Evolutionary conservation across 2,888 invertebrate species (phyloP).

Genomic region (Rosalia funebris): DNA sequence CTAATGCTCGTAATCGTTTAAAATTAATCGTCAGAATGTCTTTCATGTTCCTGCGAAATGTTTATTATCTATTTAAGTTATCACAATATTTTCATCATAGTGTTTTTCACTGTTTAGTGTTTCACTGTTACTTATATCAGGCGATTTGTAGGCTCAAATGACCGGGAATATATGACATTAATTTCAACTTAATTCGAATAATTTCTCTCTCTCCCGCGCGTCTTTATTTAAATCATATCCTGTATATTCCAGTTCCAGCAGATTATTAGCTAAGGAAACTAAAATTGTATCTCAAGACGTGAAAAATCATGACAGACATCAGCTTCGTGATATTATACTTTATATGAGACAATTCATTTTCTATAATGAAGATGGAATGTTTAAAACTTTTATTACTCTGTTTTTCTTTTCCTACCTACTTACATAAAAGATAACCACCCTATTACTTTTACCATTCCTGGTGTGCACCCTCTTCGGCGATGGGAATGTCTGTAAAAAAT

Average conservation of each 20-base stretch:
- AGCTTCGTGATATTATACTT: not conserved
- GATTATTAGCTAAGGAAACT: not conserved
- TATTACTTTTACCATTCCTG: slow-evolving; percentile 7
- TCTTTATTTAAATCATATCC: no score
- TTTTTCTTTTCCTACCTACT: slow-evolving; percentile 2
- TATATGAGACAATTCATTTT: slow-evolving; percentile 7
- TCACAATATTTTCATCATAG: no score
- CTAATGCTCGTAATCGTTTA: no score
- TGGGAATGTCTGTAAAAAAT: not conserved
- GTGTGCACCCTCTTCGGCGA: slow-evolving; percentile 1
- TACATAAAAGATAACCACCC: slow-evolving; percentile 18
- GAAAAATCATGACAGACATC: not conserved
- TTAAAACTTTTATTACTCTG: slow-evolving; percentile 1
- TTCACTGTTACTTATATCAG: no score
- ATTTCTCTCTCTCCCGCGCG: no score
- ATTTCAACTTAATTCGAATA: no score
- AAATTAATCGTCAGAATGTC: no score
- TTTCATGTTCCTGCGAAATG: no score
- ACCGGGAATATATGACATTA: no score
- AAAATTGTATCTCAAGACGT: not conserved
- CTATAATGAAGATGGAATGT: slow-evolving; percentile 9
- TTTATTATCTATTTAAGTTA: no score
- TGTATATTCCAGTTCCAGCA: not conserved
- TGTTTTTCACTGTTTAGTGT: no score
- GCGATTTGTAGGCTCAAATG: no score